These are phyloP conservation scores for Colletes latitarsis DNA, from an alignment of 1,140 invertebrate genomes.

Conservation along the genomic window DNA sequence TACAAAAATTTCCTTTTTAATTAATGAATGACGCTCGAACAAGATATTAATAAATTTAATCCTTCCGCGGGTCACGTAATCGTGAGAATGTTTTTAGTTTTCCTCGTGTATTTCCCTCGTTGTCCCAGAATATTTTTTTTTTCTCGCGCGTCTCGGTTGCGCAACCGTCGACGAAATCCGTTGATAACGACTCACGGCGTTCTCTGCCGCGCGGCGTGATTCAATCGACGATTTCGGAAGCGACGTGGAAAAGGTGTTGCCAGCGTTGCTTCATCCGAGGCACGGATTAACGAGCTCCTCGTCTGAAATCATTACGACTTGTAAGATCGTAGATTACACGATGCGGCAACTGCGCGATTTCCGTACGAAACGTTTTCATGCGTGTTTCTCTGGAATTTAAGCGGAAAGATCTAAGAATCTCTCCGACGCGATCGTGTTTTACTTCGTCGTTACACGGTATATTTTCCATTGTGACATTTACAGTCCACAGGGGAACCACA, in stretches of 20 bases:
- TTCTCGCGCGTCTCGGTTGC: neutral
- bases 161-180: neutral
- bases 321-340: conserved; percentile 15
- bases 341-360: neutral
- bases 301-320: conserved; percentile 3
- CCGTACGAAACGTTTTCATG: conserved; percentile 8
- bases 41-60: no score
- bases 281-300: conserved; percentile 4
- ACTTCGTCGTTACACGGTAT: neutral
- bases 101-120: neutral
- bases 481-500: neutral
- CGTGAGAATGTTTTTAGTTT: no score
- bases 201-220: neutral
- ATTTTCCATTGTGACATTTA: neutral
- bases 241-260: neutral
- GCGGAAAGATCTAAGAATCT: conserved; percentile 9
- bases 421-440: neutral
- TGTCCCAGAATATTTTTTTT: neutral
- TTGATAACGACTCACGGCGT: neutral
- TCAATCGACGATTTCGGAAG: neutral
- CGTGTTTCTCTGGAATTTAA: conserved; percentile 2
- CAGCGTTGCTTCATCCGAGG: neutral
- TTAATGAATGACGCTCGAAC: no score
- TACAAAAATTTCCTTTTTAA: no score
- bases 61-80: no score